Evolutionary conservation across 2,797 vertebrate genomes (phyloP).

Genomic region (Triplophysa bombifrons): DNA sequence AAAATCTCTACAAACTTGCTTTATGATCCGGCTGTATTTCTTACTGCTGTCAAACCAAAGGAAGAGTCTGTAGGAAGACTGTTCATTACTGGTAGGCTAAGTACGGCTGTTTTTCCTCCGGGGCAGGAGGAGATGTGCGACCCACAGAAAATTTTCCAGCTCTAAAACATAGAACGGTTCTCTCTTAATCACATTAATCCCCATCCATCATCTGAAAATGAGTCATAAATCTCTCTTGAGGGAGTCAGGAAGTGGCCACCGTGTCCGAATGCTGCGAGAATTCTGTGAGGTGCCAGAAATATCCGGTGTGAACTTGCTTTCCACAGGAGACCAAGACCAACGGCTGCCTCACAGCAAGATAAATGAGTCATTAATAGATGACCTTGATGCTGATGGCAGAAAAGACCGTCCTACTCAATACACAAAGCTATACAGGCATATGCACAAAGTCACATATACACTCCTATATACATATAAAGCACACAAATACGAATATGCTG

Average conservation of each 20-base stretch:
- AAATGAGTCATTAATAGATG: slow-evolving; percentile 59
- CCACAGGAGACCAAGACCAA: slow-evolving; percentile 42
- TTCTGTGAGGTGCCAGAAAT: slow-evolving; percentile 33
- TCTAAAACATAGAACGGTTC: slow-evolving; percentile 15
- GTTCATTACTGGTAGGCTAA: neutral
- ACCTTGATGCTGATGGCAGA: slow-evolving; percentile 58
- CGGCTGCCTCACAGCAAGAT: slow-evolving; percentile 50
- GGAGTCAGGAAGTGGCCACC: slow-evolving; percentile 10
- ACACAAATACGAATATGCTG: neutral
- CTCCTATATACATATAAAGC: neutral
- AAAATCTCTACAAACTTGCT: neutral
- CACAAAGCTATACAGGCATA: slow-evolving; percentile 10
- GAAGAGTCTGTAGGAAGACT: slow-evolving; percentile 18
- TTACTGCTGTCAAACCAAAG: neutral
- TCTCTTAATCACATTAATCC: slow-evolving; percentile 30
- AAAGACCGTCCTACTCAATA: slow-evolving; percentile 44
- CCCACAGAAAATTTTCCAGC: slow-evolving; percentile 4
- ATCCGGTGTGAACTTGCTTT: slow-evolving; percentile 49
- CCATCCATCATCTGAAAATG: slow-evolving; percentile 22
- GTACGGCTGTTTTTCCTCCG: neutral
- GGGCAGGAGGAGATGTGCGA: slow-evolving; percentile 5
- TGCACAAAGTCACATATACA: neutral
- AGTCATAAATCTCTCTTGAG: slow-evolving; percentile 16
- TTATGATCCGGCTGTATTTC: neutral
- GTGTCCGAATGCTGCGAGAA: slow-evolving; percentile 15